Evolutionary conservation across 2,888 invertebrate genomes (phyloP), one percentile per base, ranked within the genome.

Genomic region (Eristalis tenax): DNA sequence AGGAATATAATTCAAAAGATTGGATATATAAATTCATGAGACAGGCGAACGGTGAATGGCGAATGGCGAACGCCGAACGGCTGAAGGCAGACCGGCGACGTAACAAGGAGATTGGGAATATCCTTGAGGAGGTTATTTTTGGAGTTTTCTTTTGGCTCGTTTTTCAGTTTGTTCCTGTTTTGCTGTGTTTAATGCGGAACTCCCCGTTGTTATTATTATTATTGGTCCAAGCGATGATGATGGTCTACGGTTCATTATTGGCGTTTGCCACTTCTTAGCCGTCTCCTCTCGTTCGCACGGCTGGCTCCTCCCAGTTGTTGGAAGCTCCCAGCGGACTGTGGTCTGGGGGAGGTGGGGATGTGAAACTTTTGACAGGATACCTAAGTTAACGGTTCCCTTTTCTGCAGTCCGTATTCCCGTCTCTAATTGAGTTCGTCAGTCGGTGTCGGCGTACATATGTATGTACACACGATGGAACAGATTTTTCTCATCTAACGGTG

Each of bases 1-100:
- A 66, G 61, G 57, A 77, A 38, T 35, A 75, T 71, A 80, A 80
- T 79, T 80, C 70, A 80, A 80, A 79, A 84, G 70, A 59, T 61
- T 66, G 65, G 59, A 75, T 63, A 61, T 66, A 84, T 83, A 75
- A 83, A 80, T 80, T 80, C 66, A 81, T 70, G 68, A 77, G 68
- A 73, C 66, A 65, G 56, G 18, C 28, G 50, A 11, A 15, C 6
- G 57, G 32, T 13, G 40, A 50, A 64, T 1, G 32, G 10, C 32
- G 0, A 1, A 32, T 1, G 32, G 32, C 32, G 10, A 0, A 28
- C 4, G 28, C 4, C 28, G 2, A 4, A 28, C 28, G 28, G 23
- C 61, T 35, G n/a, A 68, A 13, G n/a, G 65, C 23, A 43, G 63
- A 15, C 38, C 32, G 11, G 35, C 6, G 56, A 11, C 13, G 32